These are phyloP conservation scores for Octopus sinensis DNA, from an alignment of 1,140 invertebrate species.

Conservation along the genomic window DNA sequence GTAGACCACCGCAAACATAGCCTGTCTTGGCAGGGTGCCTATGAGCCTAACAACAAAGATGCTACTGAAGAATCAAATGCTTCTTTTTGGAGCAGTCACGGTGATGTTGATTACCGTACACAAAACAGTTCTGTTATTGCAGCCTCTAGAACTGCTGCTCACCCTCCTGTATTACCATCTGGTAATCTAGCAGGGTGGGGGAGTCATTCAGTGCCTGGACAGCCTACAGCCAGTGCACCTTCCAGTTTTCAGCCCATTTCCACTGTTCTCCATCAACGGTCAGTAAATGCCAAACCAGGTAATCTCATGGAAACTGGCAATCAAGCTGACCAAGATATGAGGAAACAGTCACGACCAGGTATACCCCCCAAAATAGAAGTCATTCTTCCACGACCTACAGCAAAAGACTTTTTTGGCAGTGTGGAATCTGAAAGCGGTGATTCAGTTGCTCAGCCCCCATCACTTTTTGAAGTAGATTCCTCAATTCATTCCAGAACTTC, in stretches of 20 bases:
- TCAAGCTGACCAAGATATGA: conserved; percentile 1
- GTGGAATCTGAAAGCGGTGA: background rate
- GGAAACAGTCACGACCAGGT: background rate
- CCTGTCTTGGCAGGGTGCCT: background rate
- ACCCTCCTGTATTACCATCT: background rate
- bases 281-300: background rate
- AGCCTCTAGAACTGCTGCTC: too few relatives aligned
- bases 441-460: background rate
- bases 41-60: background rate
- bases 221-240: background rate
- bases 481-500: background rate
- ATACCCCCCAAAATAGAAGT: background rate
- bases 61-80: background rate
- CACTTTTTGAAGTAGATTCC: background rate
- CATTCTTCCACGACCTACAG: background rate
- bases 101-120: conserved; percentile 6
- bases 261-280: background rate
- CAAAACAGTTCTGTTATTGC: background rate
- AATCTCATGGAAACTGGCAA: background rate
- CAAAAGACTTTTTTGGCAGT: conserved; percentile 2
- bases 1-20: conserved; percentile 10
- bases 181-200: background rate
- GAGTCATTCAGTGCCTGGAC: background rate
- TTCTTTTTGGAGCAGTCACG: background rate
- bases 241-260: background rate